Conservation (phyloP, 2,888 invertebrate genomes). For the Poecilus cupreus region DNA sequence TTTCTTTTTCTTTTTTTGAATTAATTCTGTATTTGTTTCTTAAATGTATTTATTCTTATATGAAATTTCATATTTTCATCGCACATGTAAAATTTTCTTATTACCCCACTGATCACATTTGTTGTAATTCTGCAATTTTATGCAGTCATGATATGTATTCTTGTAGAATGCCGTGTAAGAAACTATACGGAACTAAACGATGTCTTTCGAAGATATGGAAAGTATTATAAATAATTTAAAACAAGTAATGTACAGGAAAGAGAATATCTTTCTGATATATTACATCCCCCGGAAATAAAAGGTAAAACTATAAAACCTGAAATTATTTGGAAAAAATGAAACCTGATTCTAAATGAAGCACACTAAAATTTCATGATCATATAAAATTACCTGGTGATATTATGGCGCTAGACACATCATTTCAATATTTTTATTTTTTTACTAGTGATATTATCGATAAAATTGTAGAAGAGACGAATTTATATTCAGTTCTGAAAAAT, state of each 20-base stretch:
- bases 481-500: neutral
- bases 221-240: slow-evolving; percentile 4
- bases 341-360: slow-evolving; percentile 6
- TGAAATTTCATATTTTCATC: neutral
- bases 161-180: neutral
- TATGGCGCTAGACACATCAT: neutral
- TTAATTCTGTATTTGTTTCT: neutral
- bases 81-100: neutral
- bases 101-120: neutral
- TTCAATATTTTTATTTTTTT: neutral
- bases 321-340: neutral
- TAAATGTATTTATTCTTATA: neutral
- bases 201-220: neutral
- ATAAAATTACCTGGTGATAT: slow-evolving; percentile 5
- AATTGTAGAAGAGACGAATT: neutral
- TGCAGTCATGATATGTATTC: neutral
- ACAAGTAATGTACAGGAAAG: neutral
- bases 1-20: neutral
- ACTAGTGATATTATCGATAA: neutral
- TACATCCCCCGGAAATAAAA: neutral
- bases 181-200: no score
- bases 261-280: neutral
- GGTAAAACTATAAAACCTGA: neutral
- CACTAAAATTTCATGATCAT: slow-evolving; percentile 8
- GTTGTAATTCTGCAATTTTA: neutral